A percentile compares a stretch with the other conserved stretches of the same genome.
These are phyloP conservation scores for Natator depressus DNA, from an alignment of 2,113 vertebrate species.

Conservation along the genomic window DNA sequence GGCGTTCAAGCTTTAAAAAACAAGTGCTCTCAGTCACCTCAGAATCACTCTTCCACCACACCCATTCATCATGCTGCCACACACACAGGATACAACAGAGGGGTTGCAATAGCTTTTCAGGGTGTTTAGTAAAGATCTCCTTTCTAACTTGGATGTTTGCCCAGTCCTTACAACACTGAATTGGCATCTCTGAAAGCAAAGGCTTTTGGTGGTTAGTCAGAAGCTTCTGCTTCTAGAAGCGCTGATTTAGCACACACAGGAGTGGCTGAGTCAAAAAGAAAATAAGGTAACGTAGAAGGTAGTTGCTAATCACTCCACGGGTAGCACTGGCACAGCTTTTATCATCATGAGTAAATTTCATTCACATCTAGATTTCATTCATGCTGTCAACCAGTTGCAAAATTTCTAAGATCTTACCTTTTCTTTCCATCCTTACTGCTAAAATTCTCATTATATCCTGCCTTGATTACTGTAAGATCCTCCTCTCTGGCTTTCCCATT, in stretches of 20 bases:
- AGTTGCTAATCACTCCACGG: conserved; percentile 27
- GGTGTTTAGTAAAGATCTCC: background rate
- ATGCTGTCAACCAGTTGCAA: background rate
- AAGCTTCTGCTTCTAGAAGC: conserved; percentile 17
- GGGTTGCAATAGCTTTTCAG: conserved; percentile 4
- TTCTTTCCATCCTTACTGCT: background rate
- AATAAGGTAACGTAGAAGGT: conserved; percentile 23
- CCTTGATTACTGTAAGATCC: background rate
- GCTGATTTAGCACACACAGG: conserved; percentile 51
- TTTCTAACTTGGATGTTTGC: background rate
- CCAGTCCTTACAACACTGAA: background rate
- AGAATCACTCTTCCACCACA: background rate
- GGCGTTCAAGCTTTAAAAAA: background rate
- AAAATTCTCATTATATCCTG: background rate
- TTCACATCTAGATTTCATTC: background rate
- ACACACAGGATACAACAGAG: background rate
- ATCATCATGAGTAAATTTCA: background rate
- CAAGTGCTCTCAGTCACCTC: background rate
- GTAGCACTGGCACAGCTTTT: conserved; percentile 21
- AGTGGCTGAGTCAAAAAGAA: conserved; percentile 35
- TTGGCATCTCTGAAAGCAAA: conserved; percentile 21
- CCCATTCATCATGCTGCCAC: fast-evolving
- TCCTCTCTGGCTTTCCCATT: background rate
- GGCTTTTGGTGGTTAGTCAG: conserved; percentile 4
- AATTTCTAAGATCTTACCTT: background rate